Evolutionary conservation across 1,140 invertebrate species (phyloP).

Genomic region (Paralvinella palmiformis): DNA sequence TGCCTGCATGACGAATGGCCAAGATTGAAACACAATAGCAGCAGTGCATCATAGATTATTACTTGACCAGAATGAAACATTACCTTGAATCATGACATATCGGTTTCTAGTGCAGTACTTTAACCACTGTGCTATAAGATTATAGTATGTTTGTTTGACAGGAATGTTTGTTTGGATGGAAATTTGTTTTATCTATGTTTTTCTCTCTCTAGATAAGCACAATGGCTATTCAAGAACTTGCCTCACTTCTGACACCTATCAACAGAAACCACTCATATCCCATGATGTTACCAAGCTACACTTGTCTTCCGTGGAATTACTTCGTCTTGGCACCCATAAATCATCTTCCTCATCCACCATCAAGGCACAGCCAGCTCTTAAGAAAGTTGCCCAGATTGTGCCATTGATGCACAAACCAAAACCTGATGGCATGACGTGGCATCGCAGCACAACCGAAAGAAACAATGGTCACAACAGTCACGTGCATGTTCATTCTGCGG

Average conservation of each 20-base stretch:
- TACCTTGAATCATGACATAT: neutral
- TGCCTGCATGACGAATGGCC: too few relatives aligned
- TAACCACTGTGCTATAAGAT: neutral
- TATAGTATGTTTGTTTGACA: neutral
- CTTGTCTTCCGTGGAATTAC: neutral
- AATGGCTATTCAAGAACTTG: neutral
- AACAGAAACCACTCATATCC: neutral
- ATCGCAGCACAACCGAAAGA: too few relatives aligned
- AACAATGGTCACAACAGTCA: too few relatives aligned
- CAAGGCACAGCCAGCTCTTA: too few relatives aligned
- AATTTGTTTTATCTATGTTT: neutral
- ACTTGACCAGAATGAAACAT: too few relatives aligned
- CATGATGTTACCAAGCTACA: neutral
- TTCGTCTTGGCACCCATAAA: conserved; percentile 1
- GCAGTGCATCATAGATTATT: too few relatives aligned
- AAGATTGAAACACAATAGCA: too few relatives aligned
- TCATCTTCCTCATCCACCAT: too few relatives aligned
- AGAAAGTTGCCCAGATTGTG: too few relatives aligned
- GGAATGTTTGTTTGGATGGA: neutral
- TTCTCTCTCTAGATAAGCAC: neutral
- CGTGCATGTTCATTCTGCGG: too few relatives aligned
- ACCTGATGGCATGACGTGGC: too few relatives aligned
- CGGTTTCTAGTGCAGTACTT: neutral
- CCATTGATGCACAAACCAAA: too few relatives aligned
- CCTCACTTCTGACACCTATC: neutral